Evolutionary conservation across 2,113 vertebrate genomes (phyloP), one percentile per base, ranked within the genome.

Genomic region (Plecturocebus donacophilus): DNA sequence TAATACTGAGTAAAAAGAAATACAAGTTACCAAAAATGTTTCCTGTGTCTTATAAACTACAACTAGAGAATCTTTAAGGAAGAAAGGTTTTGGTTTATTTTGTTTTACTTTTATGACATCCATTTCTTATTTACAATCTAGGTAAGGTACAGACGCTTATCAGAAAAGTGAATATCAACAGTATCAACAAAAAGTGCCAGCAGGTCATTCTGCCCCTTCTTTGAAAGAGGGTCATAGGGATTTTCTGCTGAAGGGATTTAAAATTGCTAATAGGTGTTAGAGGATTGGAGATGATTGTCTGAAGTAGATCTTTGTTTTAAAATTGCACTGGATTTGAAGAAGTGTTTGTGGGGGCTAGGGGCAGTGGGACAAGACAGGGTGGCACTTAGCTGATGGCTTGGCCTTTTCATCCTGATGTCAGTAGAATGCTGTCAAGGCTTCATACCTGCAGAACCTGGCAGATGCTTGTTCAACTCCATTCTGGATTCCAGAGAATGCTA

Each of bases 221-320:
- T 45, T 92, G 85, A 64, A 85, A 49, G 76, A n/a, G 32, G 56
- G n/a, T 83, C 49, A 14, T n/a, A 13, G 66, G 54, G 82, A 61
- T 93, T 96, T 90, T 87, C 89, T 38, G 42, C 80, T 91, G 14
- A 94, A 52, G 54, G 56, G 92, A 94, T 87, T 95, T 83, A 21
- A 40, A 52, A 68, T 21, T 42, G 54, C 84, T 75, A 7, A 20
- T 70, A 75, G 85, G 70, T 87, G 40, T 54, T 68, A 75, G 76
- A 83, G 76, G 88, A 49, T 66, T 58, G 52, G 73, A 56, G 19
- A 42, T n/a, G 56, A 32, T 45, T 56, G 42, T 95, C 66, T 81
- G 88, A 68, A 45, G 91, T 52, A 61, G 49, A 16, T 52, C 75
- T 76, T 77, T 73, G 64, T 80, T 5, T 84, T 76, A 58, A 47